phyloP scores from a whole-genome alignment of 2,888 invertebrate species.

The Himalopsyche japonica region DNA sequence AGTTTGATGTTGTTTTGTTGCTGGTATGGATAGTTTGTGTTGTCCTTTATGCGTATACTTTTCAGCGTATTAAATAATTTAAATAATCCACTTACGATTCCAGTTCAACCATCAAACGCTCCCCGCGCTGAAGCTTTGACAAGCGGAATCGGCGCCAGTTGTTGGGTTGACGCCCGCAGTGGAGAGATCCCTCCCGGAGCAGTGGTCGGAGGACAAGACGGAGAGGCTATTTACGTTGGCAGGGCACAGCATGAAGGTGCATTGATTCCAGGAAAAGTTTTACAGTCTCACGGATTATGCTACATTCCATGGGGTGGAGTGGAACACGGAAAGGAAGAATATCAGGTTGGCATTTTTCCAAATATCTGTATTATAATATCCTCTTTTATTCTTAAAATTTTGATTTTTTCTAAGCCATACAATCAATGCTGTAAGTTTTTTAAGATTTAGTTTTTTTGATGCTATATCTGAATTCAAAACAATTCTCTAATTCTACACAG shows the following conservation, averaged over 20 bases:
- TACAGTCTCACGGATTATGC: slow-evolving; percentile 74
- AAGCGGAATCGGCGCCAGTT: slow-evolving; percentile 49
- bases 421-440: too few species aligned
- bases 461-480: too few species aligned
- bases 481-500: too few species aligned
- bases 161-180: slow-evolving; percentile 64
- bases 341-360: slow-evolving; percentile 62
- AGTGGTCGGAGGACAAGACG: slow-evolving; percentile 67
- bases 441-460: too few species aligned
- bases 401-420: too few species aligned
- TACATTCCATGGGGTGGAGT: slow-evolving; percentile 83
- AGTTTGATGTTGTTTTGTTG: slow-evolving; percentile 1
- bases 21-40: not conserved
- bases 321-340: slow-evolving; percentile 75
- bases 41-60: not conserved
- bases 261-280: slow-evolving; percentile 79
- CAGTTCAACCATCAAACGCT: slow-evolving; percentile 24
- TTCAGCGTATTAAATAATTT: not conserved
- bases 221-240: slow-evolving; percentile 68
- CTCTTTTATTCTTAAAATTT: too few species aligned
- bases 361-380: too few species aligned
- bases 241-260: slow-evolving; percentile 79
- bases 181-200: slow-evolving; percentile 74
- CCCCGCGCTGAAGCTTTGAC: slow-evolving; percentile 41
- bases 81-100: not conserved